Evolutionary conservation across 2,888 invertebrate genomes (phyloP).

Genomic region (Metalampra italica): DNA sequence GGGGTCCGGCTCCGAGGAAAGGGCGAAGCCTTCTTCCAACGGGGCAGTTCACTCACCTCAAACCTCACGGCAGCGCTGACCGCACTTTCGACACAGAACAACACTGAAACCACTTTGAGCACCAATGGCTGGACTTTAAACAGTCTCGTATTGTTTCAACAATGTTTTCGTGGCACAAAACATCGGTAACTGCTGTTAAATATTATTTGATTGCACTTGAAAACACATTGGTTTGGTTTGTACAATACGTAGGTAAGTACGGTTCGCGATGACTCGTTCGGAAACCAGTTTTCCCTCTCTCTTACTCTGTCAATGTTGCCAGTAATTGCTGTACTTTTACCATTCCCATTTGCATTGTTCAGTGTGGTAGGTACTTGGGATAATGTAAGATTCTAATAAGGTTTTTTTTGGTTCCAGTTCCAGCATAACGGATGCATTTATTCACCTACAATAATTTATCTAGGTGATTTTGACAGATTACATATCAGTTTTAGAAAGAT

Average conservation of each 20-base stretch:
- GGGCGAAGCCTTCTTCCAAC: slow-evolving; percentile 6
- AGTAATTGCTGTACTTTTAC: slow-evolving; percentile 21
- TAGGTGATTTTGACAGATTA: no score
- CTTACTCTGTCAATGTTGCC: slow-evolving; percentile 55
- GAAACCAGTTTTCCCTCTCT: slow-evolving; percentile 60
- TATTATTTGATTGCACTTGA: slow-evolving; percentile 45
- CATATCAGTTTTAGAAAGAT: no score
- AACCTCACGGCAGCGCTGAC: background rate
- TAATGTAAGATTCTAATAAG: background rate
- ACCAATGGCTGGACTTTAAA: slow-evolving; percentile 14
- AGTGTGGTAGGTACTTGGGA: slow-evolving; percentile 5
- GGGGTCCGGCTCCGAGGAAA: background rate
- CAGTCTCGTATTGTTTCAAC: slow-evolving; percentile 36
- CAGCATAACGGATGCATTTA: no score
- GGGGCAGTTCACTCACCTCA: slow-evolving; percentile 5
- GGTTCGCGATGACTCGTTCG: slow-evolving; percentile 45
- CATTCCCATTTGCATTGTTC: slow-evolving; percentile 7
- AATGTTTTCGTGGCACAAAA: slow-evolving; percentile 41
- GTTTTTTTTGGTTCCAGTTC: background rate
- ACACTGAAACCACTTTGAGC: slow-evolving; percentile 11
- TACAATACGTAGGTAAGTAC: slow-evolving; percentile 34
- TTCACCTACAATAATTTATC: no score
- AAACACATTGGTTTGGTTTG: slow-evolving; percentile 38
- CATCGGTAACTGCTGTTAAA: slow-evolving; percentile 54
- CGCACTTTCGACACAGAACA: slow-evolving; percentile 2